phyloP scores from a whole-genome alignment of 2,888 invertebrate species.

The Scrobipalpa costella region DNA sequence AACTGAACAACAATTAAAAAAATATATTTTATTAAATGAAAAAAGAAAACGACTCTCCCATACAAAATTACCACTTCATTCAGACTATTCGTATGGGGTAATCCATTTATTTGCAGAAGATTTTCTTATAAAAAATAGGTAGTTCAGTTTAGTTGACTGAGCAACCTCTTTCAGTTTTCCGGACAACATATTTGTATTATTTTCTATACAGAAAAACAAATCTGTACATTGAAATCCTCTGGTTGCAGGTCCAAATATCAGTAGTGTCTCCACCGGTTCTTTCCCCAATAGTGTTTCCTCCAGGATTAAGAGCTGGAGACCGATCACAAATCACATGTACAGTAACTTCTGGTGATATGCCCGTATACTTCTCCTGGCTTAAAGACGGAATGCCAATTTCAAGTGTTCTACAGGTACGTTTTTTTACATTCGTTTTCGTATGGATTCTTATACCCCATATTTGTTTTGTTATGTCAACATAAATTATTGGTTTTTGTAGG shows the following conservation, averaged over 20 bases:
- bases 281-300: conserved; percentile 91
- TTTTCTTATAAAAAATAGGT: too few species aligned
- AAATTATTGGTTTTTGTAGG: conserved; percentile 54
- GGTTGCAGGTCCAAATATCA: conserved; percentile 64
- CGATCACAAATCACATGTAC: conserved; percentile 92
- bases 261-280: conserved; percentile 88
- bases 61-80: too few species aligned
- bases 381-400: conserved; percentile 83
- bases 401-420: conserved; percentile 81
- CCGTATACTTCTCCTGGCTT: conserved; percentile 84
- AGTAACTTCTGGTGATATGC: conserved; percentile 87
- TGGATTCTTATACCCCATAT: not conserved
- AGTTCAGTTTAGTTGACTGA: too few species aligned
- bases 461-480: not conserved
- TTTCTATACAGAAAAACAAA: not conserved
- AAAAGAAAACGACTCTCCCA: too few species aligned
- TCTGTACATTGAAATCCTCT: not conserved
- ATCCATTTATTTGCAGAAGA: too few species aligned
- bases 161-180: too few species aligned
- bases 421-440: not conserved
- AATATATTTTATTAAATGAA: too few species aligned
- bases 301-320: conserved; percentile 88
- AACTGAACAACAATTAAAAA: too few species aligned
- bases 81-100: too few species aligned
- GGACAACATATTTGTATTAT: too few species aligned